Evolutionary conservation across 2,888 invertebrate genomes (phyloP).

Genomic region (Coelinius sp.): DNA sequence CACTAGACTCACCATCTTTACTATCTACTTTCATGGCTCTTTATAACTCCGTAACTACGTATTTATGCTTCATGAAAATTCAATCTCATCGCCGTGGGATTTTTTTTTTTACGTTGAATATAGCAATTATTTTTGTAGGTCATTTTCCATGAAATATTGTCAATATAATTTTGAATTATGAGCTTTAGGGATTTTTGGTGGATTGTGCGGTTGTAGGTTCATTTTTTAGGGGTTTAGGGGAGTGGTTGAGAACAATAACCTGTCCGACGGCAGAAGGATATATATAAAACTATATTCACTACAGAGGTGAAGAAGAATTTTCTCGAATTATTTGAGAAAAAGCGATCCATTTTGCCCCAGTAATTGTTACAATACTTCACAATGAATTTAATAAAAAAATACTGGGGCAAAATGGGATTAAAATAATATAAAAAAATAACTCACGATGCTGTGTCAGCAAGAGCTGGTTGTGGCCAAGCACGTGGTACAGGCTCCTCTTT

Average conservation of each 20-base stretch:
- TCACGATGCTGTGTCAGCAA: conserved; percentile 67
- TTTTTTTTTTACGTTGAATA: not conserved
- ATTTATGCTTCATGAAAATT: conserved; percentile 24
- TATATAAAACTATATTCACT: not conserved
- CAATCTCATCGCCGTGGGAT: not conserved
- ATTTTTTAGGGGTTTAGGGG: not conserved
- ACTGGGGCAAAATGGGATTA: not conserved
- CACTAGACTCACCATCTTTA: not conserved
- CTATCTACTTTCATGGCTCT: conserved; percentile 8
- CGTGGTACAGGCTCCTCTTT: conserved; percentile 69
- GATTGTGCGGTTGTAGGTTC: not conserved
- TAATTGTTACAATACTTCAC: no score
- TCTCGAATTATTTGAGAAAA: no score
- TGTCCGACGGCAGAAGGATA: conserved; percentile 49
- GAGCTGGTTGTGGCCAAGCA: conserved; percentile 68
- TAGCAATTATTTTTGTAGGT: not conserved
- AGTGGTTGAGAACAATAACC: conserved; percentile 21
- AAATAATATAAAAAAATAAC: conserved; percentile 44
- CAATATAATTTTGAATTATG: no score
- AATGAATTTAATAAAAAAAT: not conserved
- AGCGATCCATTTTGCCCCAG: no score
- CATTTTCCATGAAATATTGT: not conserved
- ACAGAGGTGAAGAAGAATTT: not conserved
- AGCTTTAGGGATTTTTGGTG: no score
- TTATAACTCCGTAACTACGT: conserved; percentile 23